These are phyloP conservation scores for Stictocephala bisonia DNA, from an alignment of 2,888 invertebrate species.

Conservation along the genomic window DNA sequence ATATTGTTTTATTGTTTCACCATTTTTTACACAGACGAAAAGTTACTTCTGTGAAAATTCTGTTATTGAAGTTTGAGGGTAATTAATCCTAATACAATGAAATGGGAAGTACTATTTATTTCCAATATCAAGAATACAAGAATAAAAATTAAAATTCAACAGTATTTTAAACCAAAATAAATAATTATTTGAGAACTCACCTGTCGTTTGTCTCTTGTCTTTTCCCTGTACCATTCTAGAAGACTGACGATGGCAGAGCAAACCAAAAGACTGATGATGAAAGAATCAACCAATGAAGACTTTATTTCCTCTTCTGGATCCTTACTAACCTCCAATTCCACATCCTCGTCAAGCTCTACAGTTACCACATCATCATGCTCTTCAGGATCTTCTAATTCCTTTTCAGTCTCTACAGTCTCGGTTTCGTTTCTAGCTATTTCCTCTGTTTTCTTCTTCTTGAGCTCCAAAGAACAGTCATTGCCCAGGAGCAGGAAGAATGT, in stretches of 20 bases:
- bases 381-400: constrained; percentile 3
- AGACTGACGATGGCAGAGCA: constrained; percentile 22
- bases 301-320: constrained; percentile 12
- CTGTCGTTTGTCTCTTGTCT: neutral
- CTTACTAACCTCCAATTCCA: neutral
- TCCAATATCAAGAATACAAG: too few relatives aligned
- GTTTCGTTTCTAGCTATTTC: neutral
- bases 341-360: neutral
- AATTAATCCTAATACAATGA: too few relatives aligned
- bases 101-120: too few relatives aligned
- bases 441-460: neutral
- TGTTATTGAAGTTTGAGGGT: too few relatives aligned
- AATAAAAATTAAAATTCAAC: too few relatives aligned
- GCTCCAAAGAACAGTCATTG: constrained; percentile 17
- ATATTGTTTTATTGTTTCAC: too few relatives aligned
- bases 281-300: constrained; percentile 24
- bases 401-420: neutral
- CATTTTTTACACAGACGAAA: too few relatives aligned
- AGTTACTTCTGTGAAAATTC: too few relatives aligned
- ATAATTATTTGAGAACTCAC: too few relatives aligned
- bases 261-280: constrained; percentile 21
- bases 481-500: neutral
- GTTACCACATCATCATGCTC: neutral
- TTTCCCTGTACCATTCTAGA: constrained; percentile 17
- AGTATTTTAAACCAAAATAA: too few relatives aligned